Percentiles rank a stretch among this genome's conserved stretches.
These are phyloP conservation scores for Tetragonula carbonaria DNA, from an alignment of 2,888 invertebrate genomes.

Conservation along the genomic window DNA sequence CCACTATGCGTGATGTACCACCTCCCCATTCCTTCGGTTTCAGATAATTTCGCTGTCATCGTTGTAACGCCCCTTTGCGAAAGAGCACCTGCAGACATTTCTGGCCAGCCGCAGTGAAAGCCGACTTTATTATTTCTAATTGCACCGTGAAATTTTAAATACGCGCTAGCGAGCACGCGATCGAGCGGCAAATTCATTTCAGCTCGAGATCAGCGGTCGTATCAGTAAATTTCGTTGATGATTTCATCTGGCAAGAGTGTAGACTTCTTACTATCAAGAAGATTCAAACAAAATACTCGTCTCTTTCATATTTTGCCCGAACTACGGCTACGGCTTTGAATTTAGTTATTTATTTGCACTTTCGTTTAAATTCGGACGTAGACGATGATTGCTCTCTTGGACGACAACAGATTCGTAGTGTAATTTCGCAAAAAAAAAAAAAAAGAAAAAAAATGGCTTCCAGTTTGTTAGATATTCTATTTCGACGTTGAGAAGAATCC, in stretches of 20 bases:
- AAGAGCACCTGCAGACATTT: slow-evolving; percentile 58
- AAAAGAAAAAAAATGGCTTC: neutral
- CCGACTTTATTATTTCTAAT: slow-evolving; percentile 22
- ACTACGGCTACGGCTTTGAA: neutral
- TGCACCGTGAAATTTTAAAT: slow-evolving; percentile 23
- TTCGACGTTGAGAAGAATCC: neutral
- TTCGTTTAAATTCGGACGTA: neutral
- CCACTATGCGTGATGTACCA: slow-evolving; percentile 57
- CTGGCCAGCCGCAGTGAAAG: slow-evolving; percentile 6
- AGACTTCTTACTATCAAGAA: neutral
- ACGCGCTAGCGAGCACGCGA: too few relatives aligned
- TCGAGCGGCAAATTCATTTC: neutral
- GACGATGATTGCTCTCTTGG: neutral
- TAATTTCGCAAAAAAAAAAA: too few relatives aligned
- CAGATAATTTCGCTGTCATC: slow-evolving; percentile 51
- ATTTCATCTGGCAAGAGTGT: neutral
- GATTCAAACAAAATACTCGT: neutral
- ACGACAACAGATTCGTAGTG: neutral
- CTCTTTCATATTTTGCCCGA: neutral
- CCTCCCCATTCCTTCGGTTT: slow-evolving; percentile 53
- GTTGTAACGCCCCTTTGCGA: slow-evolving; percentile 68
- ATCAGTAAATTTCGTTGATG: neutral
- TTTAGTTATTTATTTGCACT: neutral
- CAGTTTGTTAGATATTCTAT: neutral
- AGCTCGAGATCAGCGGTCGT: neutral